These are phyloP conservation scores for Rhinolophus ferrumequinum DNA, from an alignment of 2,113 vertebrate species.

Conservation along the genomic window DNA sequence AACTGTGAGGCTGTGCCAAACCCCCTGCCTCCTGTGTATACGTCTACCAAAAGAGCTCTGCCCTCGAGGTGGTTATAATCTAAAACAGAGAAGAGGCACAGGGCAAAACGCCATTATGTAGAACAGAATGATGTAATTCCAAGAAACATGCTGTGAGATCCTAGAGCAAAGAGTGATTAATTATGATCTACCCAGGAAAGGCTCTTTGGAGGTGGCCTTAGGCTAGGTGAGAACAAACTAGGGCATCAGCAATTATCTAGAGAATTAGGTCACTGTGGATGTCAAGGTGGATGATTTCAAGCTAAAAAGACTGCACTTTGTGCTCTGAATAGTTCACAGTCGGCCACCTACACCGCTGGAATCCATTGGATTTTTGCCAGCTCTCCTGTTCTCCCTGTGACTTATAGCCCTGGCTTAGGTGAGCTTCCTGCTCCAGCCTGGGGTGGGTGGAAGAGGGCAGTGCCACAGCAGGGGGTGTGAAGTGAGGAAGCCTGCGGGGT, in stretches of 20 bases:
- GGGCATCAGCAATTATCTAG: conserved; percentile 69
- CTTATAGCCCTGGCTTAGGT: background rate
- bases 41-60: background rate
- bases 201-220: conserved; percentile 65
- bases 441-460: background rate
- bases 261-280: conserved; percentile 72
- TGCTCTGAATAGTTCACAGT: conserved; percentile 60
- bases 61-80: conserved; percentile 33
- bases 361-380: background rate
- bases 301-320: conserved; percentile 6
- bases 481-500: background rate
- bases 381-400: background rate
- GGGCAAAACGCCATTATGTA: background rate
- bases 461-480: background rate
- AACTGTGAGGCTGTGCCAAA: background rate
- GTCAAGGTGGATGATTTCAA: conserved; percentile 66
- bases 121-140: conserved; percentile 66
- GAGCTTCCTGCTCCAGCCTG: background rate
- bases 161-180: conserved; percentile 65
- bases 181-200: conserved; percentile 67
- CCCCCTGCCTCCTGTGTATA: background rate
- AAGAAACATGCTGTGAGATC: conserved; percentile 23
- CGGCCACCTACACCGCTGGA: background rate
- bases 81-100: background rate
- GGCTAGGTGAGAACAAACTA: conserved; percentile 74